Base-by-base conservation (phyloP, 2,888 invertebrate genomes). In the Tethea ocularis region DNA sequence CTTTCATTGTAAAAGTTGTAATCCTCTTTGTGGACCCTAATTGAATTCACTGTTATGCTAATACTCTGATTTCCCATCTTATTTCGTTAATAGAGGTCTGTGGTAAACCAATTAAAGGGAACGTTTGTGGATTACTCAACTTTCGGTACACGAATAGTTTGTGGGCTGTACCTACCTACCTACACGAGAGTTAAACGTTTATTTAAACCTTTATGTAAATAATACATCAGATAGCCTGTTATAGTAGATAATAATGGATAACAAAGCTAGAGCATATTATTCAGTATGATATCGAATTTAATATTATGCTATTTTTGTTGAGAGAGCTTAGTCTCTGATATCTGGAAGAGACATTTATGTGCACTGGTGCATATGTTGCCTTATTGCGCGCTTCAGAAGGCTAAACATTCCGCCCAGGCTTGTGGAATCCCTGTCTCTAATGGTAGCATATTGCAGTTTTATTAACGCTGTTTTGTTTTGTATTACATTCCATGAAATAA, bases 1-100 rank as follows among this genome's bases (percentile, higher is more conserved):
- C 87, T 86, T 84, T 89, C 89, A 91, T 90, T 91, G 90, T 92
- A 89, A 91, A 93, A 92, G 91, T 92, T 92, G 89, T 93, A 92
- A 93, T 93, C 91, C 92, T 91, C 91, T 93, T 92, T 93, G 92
- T 92, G 86, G 82, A 86, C 86, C 88, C 88, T 91, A 93, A 93
- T 93, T 91, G 92, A 92, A 93, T 92, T 91, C 86, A 88, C 91
- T 92, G 92, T 92, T 92, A 93, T 93, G 93, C 89, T 92, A 93
- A 93, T 93, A 91, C 91, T 89, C 87, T 92, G 91, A 92, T 92
- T 92, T 91, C 91, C 90, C 91, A 92, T 92, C 91, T 92, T 92
- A 92, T 92, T 91, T 91, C 86, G 91, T 91, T 93, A 92, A 92
- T 92, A 91, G 92, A 89, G 92, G 90, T 87, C 87, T 87, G 90